Base-by-base conservation (phyloP, 2,113 vertebrate genomes). In the Poicephalus gulielmi region DNA sequence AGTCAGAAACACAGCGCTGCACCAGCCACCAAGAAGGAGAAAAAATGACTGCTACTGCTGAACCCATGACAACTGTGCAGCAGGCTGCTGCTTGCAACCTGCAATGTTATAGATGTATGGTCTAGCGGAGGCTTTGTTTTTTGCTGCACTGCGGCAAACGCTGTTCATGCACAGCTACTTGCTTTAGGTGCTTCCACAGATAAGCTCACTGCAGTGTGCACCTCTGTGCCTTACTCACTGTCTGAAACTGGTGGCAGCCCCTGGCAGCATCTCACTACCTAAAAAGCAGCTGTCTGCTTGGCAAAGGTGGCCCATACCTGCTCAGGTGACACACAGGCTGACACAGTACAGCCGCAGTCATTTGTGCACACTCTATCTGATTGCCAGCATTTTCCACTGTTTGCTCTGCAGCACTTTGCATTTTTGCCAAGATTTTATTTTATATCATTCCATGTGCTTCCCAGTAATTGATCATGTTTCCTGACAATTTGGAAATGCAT, bases 51-150 rank as follows among this genome's bases (percentile, higher is more conserved):
- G n/a, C n/a, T n/a, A n/a, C n/a, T n/a, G n/a, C n/a, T n/a, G n/a
- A n/a, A n/a, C n/a, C n/a, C n/a, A n/a, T n/a, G n/a, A n/a, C n/a
- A n/a, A 86, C 80, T 35, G 11, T 9, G 17, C 35, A 88, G 47
- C 22, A 57, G 12, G n/a, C 9, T 74, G 30, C 33, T 46, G 24
- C 19, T 74, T 55, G 43, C 67, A 85, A 41, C 33, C 46, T 55
- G 1, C 27, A 24, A 12, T 0, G 0, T 39, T 39, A 17, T 0
- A 20, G 41, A 28, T 28, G 23, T 28, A 41, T 49, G 19, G 33
- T 62, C 46, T 18, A 55, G 75, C 52, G 57, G 33, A 73, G 8
- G 6, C 55, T 77, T 50, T 47, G 41, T 0, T 52, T 52, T 92
- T 20, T 82, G 43, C 64, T 77, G 57, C 22, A 13, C 46, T 66